Evolutionary conservation across 2,888 invertebrate species (phyloP).

Genomic region (Geophilus truncorum): DNA sequence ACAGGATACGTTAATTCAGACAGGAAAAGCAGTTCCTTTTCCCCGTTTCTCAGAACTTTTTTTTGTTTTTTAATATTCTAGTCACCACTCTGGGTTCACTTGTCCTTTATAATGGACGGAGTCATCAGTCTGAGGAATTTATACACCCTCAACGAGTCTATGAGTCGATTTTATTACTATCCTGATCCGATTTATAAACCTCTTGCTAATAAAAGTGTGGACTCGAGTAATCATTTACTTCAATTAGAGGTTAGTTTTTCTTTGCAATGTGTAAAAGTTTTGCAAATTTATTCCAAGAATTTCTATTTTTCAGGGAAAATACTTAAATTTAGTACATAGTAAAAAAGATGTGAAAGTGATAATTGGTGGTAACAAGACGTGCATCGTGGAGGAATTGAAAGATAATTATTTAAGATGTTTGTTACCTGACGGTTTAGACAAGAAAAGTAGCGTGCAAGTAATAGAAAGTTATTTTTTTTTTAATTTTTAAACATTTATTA

Average conservation of each 20-base stretch:
- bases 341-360: constrained; percentile 36
- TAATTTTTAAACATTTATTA: not conserved
- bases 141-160: constrained; percentile 37
- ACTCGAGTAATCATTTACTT: not conserved
- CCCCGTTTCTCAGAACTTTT: constrained; percentile 38
- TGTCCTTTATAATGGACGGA: constrained; percentile 47
- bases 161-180: constrained; percentile 44
- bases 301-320: constrained; percentile 37
- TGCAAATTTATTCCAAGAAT: not conserved
- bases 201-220: constrained; percentile 40
- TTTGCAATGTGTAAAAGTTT: not conserved
- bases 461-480: not conserved
- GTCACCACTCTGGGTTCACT: constrained; percentile 40
- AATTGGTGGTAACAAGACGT: constrained; percentile 33
- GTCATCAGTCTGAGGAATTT: constrained; percentile 41
- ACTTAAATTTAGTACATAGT: constrained; percentile 37
- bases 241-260: not conserved
- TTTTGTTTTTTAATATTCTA: constrained; percentile 8
- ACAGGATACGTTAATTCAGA: not conserved
- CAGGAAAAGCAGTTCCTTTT: constrained; percentile 36
- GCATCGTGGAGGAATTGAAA: constrained; percentile 37
- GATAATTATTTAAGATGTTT: constrained; percentile 30
- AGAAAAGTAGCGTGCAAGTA: not conserved
- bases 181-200: constrained; percentile 44
- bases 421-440: not conserved